Conservation (phyloP, 2,113 vertebrate genomes). For the Pelvicachromis taeniatus region DNA sequence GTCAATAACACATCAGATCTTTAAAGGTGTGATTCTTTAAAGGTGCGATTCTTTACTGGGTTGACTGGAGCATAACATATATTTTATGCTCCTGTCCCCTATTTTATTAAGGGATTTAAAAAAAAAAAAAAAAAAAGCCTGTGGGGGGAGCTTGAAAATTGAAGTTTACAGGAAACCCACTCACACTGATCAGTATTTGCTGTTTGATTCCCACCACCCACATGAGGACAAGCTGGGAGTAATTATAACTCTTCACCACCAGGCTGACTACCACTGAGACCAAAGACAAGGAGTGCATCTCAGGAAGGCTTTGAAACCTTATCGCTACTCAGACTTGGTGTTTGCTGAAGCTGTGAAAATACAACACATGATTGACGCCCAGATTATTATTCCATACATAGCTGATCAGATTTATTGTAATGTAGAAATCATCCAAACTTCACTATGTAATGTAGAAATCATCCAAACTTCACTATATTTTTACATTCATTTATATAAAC, state of each 20-base stretch:
- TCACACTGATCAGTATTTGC: slow-evolving; percentile 38
- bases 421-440: neutral
- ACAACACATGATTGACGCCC: neutral
- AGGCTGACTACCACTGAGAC: slow-evolving; percentile 11
- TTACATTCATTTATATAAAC: too few relatives aligned
- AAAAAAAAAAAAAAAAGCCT: neutral
- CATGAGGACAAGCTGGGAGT: slow-evolving; percentile 44
- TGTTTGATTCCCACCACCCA: slow-evolving; percentile 41
- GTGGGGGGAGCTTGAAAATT: neutral
- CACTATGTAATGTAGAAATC: neutral
- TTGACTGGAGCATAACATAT: neutral
- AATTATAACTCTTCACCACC: slow-evolving; percentile 48
- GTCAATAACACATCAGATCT: neutral
- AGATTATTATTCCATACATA: neutral
- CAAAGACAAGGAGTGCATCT: slow-evolving; percentile 1
- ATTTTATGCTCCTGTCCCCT: neutral
- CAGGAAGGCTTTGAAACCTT: neutral
- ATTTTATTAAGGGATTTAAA: neutral
- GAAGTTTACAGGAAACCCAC: slow-evolving; percentile 13
- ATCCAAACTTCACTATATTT: neutral
- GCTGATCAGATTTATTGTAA: neutral
- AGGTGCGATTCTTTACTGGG: too few relatives aligned
- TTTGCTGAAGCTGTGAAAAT: neutral
- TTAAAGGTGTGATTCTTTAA: neutral
- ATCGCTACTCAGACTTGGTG: neutral